Conservation (phyloP, 2,797 vertebrate species). For the Coluber constrictor region DNA sequence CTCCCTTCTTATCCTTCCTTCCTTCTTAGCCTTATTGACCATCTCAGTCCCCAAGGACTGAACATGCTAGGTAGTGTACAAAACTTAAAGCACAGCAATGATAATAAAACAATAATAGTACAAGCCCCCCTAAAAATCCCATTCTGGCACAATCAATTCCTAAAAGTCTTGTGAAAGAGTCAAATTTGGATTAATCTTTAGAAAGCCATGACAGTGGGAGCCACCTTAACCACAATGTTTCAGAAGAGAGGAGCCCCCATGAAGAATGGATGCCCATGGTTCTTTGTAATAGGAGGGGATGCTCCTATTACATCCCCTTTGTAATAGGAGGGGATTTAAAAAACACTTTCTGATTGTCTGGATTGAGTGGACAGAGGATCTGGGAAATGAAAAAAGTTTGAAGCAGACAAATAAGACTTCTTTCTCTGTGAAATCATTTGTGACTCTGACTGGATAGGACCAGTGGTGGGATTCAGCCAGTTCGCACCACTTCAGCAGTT, state of each 20-base stretch:
- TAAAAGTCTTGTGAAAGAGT: background rate
- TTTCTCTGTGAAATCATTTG: background rate
- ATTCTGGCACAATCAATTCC: background rate
- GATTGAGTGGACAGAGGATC: background rate
- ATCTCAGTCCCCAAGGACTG: background rate
- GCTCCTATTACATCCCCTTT: too few relatives aligned
- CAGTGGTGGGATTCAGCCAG: too few relatives aligned
- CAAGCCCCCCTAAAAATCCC: background rate
- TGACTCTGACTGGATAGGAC: background rate
- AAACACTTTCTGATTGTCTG: background rate
- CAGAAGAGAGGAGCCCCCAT: background rate
- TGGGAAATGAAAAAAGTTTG: background rate
- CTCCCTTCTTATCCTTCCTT: background rate
- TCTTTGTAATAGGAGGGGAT: background rate
- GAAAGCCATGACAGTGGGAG: background rate
- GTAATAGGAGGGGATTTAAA: too few relatives aligned
- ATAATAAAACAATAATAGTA: background rate
- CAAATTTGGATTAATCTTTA: background rate
- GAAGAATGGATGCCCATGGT: background rate
- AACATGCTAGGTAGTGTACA: background rate
- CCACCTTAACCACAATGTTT: background rate
- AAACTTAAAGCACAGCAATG: background rate
- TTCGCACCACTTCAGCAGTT: too few relatives aligned
- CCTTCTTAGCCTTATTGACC: background rate
- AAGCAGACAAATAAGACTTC: background rate